Percentiles rank a stretch among this genome's conserved stretches.
phyloP scores from a whole-genome alignment of 2,113 vertebrate species.

The Clarias gariepinus region DNA sequence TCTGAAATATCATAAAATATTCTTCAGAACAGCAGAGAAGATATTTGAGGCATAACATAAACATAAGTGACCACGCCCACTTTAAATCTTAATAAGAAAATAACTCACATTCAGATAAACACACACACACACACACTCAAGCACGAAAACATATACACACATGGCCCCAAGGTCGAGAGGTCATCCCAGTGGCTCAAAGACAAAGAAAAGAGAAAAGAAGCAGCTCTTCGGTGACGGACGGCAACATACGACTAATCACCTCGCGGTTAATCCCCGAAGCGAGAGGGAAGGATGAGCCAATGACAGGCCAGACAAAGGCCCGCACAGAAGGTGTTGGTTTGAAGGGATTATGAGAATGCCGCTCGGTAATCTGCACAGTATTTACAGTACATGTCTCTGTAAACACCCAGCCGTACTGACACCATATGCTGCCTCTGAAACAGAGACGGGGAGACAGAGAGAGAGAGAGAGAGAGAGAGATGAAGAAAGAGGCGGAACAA shows the following conservation, averaged over 20 bases:
- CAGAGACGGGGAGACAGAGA: not conserved
- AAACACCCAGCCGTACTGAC: constrained; percentile 61
- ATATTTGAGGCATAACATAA: not conserved
- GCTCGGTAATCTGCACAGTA: constrained; percentile 59
- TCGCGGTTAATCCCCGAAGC: constrained; percentile 23
- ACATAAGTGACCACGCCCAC: not conserved
- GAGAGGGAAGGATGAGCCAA: constrained; percentile 38
- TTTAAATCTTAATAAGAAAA: not conserved
- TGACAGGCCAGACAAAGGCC: constrained; percentile 32
- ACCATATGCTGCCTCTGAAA: constrained; percentile 48
- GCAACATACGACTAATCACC: constrained; percentile 50
- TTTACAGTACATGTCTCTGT: constrained; percentile 62
- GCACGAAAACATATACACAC: not conserved
- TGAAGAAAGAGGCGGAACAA: not conserved
- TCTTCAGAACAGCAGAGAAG: not conserved
- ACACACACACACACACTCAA: not conserved
- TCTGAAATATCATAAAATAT: not conserved
- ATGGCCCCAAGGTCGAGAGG: constrained; percentile 47
- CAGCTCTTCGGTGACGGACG: constrained; percentile 34
- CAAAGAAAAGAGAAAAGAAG: constrained; percentile 19
- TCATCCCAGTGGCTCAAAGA: not conserved
- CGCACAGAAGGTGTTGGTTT: constrained; percentile 49
- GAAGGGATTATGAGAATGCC: constrained; percentile 57
- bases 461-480: too few relatives aligned
- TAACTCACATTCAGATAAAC: not conserved